phyloP scores from a whole-genome alignment of 2,113 vertebrate genomes.

The Bettongia penicillata region DNA sequence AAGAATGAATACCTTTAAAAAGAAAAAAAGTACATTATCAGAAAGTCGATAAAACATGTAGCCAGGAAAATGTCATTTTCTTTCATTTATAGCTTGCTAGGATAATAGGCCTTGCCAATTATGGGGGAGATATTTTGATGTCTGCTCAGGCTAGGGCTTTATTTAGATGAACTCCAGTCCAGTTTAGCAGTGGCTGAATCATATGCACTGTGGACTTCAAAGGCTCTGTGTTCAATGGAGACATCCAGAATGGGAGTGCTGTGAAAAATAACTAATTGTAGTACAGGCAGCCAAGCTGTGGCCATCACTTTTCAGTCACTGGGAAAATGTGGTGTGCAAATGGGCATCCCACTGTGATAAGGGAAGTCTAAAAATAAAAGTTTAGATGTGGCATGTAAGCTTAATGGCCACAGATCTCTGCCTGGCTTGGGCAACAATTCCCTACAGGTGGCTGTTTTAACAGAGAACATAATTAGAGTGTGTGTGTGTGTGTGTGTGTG shows the following conservation, averaged over 20 bases:
- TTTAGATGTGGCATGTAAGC: conserved; percentile 50
- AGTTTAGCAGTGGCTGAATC: conserved; percentile 62
- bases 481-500: conserved; percentile 9
- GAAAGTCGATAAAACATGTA: conserved; percentile 35
- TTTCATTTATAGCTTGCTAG: conserved; percentile 48
- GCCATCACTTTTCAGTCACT: conserved; percentile 69
- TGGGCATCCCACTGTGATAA: conserved; percentile 67
- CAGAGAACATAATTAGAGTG: not conserved
- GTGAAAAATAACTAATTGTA: conserved; percentile 56
- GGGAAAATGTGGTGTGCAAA: conserved; percentile 68
- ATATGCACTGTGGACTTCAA: conserved; percentile 69
- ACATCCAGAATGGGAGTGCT: conserved; percentile 55
- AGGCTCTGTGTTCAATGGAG: conserved; percentile 62
- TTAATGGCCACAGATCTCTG: conserved; percentile 55
- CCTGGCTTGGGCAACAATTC: conserved; percentile 4
- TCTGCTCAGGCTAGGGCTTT: conserved; percentile 58
- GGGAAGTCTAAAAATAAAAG: conserved; percentile 60
- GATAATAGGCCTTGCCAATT: conserved; percentile 60
- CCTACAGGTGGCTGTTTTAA: conserved; percentile 19
- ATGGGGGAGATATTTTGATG: conserved; percentile 57
- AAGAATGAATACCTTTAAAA: conserved; percentile 37
- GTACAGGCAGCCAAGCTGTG: conserved; percentile 44
- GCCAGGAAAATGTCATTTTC: conserved; percentile 42
- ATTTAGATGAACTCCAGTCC: conserved; percentile 64
- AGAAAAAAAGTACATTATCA: conserved; percentile 47